Evolutionary conservation across 2,888 invertebrate genomes (phyloP), one percentile per base, ranked within the genome.

Genomic region (Meteorus cinctellus): DNA sequence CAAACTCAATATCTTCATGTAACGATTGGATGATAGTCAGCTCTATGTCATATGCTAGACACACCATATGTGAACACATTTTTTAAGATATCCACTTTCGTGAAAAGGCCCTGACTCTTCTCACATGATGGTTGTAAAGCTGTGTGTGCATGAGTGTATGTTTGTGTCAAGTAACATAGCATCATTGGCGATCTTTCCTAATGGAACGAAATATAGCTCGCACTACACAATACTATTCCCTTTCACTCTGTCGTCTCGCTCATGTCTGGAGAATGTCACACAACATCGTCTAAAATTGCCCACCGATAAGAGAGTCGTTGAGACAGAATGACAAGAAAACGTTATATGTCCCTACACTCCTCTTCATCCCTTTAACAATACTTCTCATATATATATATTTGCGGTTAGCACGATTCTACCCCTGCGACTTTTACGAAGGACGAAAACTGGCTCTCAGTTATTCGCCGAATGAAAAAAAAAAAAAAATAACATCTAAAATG

Each of bases 271-370:
- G 60, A 27, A 59, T 74, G 12, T 29, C 69, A 51, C 63, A 68
- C 77, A 55, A 67, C 75, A 77, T 75, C 72, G 70, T 70, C 67
- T 71, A 74, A 77, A 77, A 80, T 78, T 77, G 74, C 73, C 75
- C 45, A 73, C 71, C 75, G 80, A 80, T 76, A 78, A 80, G 72
- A 77, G 74, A 78, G 80, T 78, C 78, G 69, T 78, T 77, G 45
- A 60, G 71, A 77, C 68, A 74, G 75, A 72, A 76, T 73, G 72
- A 76, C 76, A 76, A 67, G 51, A 41, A 34, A 62, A 76, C 66
- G 36, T 67, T 72, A 66, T 51, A 65, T 55, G 59, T 31, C 66
- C 66, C 24, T 55, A 59, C 60, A 60, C 67, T 62, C 63, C 16
- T 69, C 29, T 69, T 48, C 31, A 60, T 29, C 59, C 59, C n/a